These are phyloP conservation scores for Drosophila mimetica DNA, from an alignment of 2,888 invertebrate genomes.

Conservation along the genomic window DNA sequence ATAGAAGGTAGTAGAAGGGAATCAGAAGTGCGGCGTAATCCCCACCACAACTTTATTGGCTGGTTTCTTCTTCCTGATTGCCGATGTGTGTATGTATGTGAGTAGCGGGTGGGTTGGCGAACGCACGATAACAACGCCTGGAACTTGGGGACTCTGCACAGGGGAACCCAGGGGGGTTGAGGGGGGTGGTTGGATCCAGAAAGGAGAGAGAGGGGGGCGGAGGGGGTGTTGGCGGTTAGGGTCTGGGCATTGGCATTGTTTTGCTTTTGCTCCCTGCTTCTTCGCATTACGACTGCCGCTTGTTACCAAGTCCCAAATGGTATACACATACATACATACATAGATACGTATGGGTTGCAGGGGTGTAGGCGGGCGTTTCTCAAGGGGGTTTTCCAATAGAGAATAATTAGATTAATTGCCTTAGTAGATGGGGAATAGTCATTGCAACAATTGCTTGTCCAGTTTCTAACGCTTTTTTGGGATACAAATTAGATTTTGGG, in stretches of 20 bases:
- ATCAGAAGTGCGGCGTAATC: slow-evolving; percentile 4
- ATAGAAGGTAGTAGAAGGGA: no score
- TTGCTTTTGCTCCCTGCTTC: slow-evolving; percentile 35
- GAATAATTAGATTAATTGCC: slow-evolving; percentile 2
- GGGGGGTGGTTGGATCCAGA: slow-evolving; percentile 16
- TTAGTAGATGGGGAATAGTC: not conserved
- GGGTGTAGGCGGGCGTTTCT: not conserved
- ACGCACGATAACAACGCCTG: slow-evolving; percentile 58
- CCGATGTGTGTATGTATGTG: slow-evolving; percentile 14
- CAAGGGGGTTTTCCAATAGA: not conserved
- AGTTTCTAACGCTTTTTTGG: no score
- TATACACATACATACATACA: not conserved
- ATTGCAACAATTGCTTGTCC: not conserved
- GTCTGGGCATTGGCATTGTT: slow-evolving; percentile 43
- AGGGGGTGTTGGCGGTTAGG: slow-evolving; percentile 29
- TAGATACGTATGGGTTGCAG: not conserved
- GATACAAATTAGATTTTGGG: not conserved
- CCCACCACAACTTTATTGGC: slow-evolving; percentile 17
- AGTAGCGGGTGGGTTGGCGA: slow-evolving; percentile 68
- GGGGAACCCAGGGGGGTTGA: slow-evolving; percentile 13
- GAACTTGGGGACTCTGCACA: slow-evolving; percentile 21
- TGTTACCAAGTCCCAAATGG: slow-evolving; percentile 51
- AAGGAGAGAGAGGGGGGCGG: slow-evolving; percentile 6
- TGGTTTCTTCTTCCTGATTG: slow-evolving; percentile 60
- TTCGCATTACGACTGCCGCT: slow-evolving; percentile 24